Base-by-base conservation (phyloP, 2,113 vertebrate genomes). In the human (Homo sapiens) region DNA sequence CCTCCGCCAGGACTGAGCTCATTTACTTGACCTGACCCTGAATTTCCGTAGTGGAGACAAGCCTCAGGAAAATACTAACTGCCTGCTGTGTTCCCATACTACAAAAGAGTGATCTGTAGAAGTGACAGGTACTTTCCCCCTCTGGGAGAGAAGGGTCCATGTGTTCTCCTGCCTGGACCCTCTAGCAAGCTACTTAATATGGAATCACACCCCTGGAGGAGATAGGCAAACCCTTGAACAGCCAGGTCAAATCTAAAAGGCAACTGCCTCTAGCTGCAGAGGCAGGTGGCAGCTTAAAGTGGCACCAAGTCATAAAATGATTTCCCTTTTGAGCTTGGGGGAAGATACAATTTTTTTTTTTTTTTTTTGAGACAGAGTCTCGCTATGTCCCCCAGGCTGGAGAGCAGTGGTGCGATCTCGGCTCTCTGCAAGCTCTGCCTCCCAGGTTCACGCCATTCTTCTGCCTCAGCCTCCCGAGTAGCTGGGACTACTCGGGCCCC, bases 231-330 rank as follows among this genome's bases (percentile, higher is more conserved):
- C 25, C 88, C 92, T 94, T 81, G 18, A 52, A 93, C 48, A 81
- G 32, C 50, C 59, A 95, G 85, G 78, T 96, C 76, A 90, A 48
- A 48, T 52, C 61, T 87, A 61, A 59, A 93, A 93, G 55, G 89
- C 45, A 93, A 35, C 30, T 85, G 61, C 97, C 70, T 94, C 72
- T 81, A 93, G 93, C 98, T 61, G 23, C 55, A 76, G 45, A 81
- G 57, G 85, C 16, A 84, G 8, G 35, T 89, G 79, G 72, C 80
- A 92, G 25, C 35, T 14, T 84, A 57, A 97, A 96, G n/a, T 7
- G 45, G 8, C 25, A 73, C 1, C 13, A 38, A 80, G 11, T 82
- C 6, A 3, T 87, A n/a, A 52, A 89, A 30, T 52, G 6, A 10
- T 90, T 93, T 90, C 85, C 2, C 48, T 79, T 43, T 78, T 79